These are phyloP conservation scores for Endomychus coccineus DNA, from an alignment of 2,888 invertebrate species.

Conservation along the genomic window DNA sequence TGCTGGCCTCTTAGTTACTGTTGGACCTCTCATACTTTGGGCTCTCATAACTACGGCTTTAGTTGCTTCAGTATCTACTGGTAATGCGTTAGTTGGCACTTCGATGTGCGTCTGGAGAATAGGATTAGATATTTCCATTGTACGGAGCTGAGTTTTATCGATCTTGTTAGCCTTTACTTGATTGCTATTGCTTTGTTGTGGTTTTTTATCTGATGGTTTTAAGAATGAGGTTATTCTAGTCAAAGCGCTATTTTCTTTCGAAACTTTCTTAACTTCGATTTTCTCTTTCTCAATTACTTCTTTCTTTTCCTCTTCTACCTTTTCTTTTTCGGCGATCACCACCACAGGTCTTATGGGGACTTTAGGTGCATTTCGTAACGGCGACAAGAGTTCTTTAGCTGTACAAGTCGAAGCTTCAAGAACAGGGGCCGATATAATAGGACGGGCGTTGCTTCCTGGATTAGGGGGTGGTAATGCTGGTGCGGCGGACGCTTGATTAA, in stretches of 20 bases:
- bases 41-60: conserved; percentile 64
- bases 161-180: conserved; percentile 56
- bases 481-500: conserved; percentile 40
- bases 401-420: conserved; percentile 75
- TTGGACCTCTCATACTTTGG: conserved; percentile 68
- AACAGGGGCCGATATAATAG: conserved; percentile 74
- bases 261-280: conserved; percentile 27
- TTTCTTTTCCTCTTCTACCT: conserved; percentile 14
- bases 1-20: conserved; percentile 45
- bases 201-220: conserved; percentile 53
- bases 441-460: conserved; percentile 56
- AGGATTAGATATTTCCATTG: conserved; percentile 75
- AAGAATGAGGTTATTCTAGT: conserved; percentile 71
- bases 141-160: conserved; percentile 65
- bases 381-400: conserved; percentile 63
- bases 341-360: conserved; percentile 57
- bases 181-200: conserved; percentile 49
- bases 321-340: conserved; percentile 40
- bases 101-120: conserved; percentile 66
- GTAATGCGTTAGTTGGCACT: conserved; percentile 51
- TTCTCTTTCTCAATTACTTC: conserved; percentile 26
- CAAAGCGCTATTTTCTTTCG: conserved; percentile 43
- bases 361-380: conserved; percentile 53
- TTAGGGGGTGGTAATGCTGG: conserved; percentile 59
- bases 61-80: conserved; percentile 52